Evolutionary conservation across 2,888 invertebrate species (phyloP), one percentile per base, ranked within the genome.

Genomic region (Magallana nippona): DNA sequence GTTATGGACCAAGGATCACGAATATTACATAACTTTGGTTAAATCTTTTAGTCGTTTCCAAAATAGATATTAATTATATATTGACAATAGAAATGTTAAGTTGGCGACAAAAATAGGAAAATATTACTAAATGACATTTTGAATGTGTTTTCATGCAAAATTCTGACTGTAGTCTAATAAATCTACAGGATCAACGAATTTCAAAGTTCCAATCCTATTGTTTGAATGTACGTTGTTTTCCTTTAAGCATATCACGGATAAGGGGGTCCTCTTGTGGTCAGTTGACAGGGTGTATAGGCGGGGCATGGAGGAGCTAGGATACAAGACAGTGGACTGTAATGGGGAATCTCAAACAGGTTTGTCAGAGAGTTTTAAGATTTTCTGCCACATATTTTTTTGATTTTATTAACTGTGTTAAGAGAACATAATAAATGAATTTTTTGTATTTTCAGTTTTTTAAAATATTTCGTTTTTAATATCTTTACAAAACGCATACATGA

Each of bases 291-390:
- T 89, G 55, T 90, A 93, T 84, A 79, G 92, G 1, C 91, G 95
- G 81, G 96, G 96, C 71, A 95, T 96, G 15, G 92, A 94, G 90
- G 95, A 96, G 93, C 93, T 97, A 90, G 96, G 96, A 57, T 95
- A 95, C 91, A 88, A 93, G 1, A 90, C 94, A 56, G 89, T 95
- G 77, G 94, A 95, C 89, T 92, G 95, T 79, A 95, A 95, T 91
- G 93, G 94, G 44, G 44, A 44, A 8, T 44, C 44, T 44, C 88
- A 89, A 79, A 84, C 91, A 83, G 93, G 94, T 95, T 81, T 22
- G 81, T 27, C 0, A 71, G 1, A 10, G 15, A 55, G 13, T 27
- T 44, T 44, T 0, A 27, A 27, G 1, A 27, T 27, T 27, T 2
- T 27, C 27, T 2, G 27, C 27, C 27, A 27, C 2, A 27, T 27